phyloP scores from a whole-genome alignment of 1,140 invertebrate species.

The Diachasmimorpha longicaudata region DNA sequence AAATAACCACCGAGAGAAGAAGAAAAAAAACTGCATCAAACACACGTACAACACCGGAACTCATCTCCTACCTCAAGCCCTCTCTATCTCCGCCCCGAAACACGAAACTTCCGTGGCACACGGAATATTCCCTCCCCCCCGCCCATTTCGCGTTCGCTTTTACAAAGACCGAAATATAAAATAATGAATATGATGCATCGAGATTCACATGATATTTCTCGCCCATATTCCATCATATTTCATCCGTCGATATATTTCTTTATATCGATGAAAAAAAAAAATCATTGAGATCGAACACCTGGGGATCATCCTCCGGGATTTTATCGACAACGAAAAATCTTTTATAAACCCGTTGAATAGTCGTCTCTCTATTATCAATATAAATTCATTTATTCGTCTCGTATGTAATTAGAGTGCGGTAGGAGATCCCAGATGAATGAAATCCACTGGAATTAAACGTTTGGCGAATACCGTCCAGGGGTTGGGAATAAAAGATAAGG shows the following conservation, averaged over 20 bases:
- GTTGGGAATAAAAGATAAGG: constrained; percentile 17
- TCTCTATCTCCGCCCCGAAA: constrained; percentile 39
- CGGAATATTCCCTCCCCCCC: constrained; percentile 33
- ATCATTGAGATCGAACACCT: constrained; percentile 13
- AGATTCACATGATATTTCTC: constrained; percentile 12
- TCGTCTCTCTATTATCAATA: neutral
- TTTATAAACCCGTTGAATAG: neutral
- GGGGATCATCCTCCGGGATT: constrained; percentile 2
- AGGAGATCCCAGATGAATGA: neutral
- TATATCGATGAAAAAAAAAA: neutral
- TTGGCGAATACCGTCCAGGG: neutral
- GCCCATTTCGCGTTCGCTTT: neutral
- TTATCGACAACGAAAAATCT: neutral
- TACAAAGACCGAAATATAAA: constrained; percentile 3
- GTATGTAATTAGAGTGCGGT: constrained; percentile 22
- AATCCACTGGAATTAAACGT: neutral
- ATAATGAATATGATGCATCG: constrained; percentile 12
- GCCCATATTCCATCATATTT: constrained; percentile 11
- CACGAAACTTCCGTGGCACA: constrained; percentile 52
- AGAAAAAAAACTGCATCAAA: constrained; percentile 1
- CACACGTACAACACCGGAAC: constrained; percentile 22
- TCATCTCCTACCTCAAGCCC: constrained; percentile 10
- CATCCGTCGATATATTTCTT: constrained; percentile 3
- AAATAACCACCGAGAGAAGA: neutral
- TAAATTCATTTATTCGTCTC: constrained; percentile 27